Evolutionary conservation across 2,113 vertebrate genomes (phyloP), one percentile per base, ranked within the genome.

Genomic region (Rhinoderma darwinii): DNA sequence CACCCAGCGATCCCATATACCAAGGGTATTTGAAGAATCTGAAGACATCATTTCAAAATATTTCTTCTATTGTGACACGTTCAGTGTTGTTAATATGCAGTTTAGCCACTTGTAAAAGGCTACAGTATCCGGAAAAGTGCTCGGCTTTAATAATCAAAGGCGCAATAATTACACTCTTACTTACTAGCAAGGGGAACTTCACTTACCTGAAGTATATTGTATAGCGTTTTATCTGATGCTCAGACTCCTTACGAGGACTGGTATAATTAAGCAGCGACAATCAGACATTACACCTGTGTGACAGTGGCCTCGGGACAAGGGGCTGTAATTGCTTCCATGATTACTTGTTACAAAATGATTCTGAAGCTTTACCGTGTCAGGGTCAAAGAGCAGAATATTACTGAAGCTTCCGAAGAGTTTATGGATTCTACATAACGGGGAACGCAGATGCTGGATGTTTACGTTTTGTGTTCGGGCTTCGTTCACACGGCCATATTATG

Each of bases 241-340:
- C 80, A 89, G 18, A 82, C 76, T 84, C 68, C 88, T 59, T 92
- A 86, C 81, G 88, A 89, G 92, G 90, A 50, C 86, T 27, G 63
- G 75, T 51, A 86, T 89, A 94, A 93, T 94, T 93, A 91, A 90
- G 89, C 91, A 90, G 88, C 82, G 91, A 92, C 91, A 92, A 94
- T 93, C 93, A 95, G 89, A 88, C 84, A 70, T 88, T 89, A 90
- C 92, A 93, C 91, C 91, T 92, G 91, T 88, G 88, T 79, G 75
- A 89, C 54, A 84, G 88, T 83, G 90, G 91, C 90, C 91, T 89
- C 86, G 90, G 91, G 92, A 93, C 92, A 95, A 93, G 90, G 86
- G 88, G 35, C 86, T 84, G 76, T 92, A 93, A 95, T 93, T 93
- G 90, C 90, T 92, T 91, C 89, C 86, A 35, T 90, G 89, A 94